Conservation (phyloP, 2,113 vertebrate species). For the human (Homo sapiens) region GRCh38 chr1:100656501-100657000, state of each 20-base stretch:
- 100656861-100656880: neutral
- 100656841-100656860: neutral
- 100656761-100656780: neutral
- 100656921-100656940: neutral
- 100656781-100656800: neutral
- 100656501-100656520: neutral
- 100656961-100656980: neutral
- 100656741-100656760: neutral
- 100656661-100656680: neutral
- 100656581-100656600: neutral
- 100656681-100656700: neutral
- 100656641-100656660: neutral
- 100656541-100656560: neutral
- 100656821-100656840: too few relatives aligned
- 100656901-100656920: neutral
- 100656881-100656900: neutral
- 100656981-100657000: neutral
- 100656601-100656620: neutral
- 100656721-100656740: neutral
- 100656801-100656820: neutral
- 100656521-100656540: neutral
- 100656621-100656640: neutral
- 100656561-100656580: neutral
- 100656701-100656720: neutral
- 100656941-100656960: neutral